These are phyloP conservation scores for Craterocephalus amniculus DNA, from an alignment of 2,797 vertebrate genomes.

Conservation along the genomic window DNA sequence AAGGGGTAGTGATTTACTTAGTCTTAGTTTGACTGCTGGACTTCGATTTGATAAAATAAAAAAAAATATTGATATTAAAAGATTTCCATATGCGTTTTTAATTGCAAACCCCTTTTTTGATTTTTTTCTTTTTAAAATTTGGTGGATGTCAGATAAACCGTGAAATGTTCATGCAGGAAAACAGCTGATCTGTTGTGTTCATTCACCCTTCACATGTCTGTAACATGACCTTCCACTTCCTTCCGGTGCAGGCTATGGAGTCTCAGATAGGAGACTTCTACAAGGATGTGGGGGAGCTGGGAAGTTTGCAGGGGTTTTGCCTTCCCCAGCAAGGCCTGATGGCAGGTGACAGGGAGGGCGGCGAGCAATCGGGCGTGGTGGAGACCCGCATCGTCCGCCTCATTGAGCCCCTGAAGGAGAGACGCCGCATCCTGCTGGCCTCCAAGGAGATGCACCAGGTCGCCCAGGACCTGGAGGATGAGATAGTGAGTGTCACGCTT, in stretches of 20 bases:
- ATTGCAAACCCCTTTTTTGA: too few relatives aligned
- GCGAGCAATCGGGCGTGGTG: conserved; percentile 83
- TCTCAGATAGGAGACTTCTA: conserved; percentile 92
- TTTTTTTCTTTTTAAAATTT: too few relatives aligned
- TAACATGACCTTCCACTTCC: conserved; percentile 54
- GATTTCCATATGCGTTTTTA: too few relatives aligned
- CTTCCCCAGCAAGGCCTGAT: conserved; percentile 83
- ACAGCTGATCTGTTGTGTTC: conserved; percentile 38
- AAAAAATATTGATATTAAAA: neutral
- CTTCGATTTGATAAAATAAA: neutral
- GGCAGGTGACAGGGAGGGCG: conserved; percentile 77
- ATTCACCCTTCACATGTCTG: conserved; percentile 39
- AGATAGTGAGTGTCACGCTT: conserved; percentile 84
- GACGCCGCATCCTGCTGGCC: conserved; percentile 90
- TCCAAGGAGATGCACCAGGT: conserved; percentile 96
- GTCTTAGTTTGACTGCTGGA: neutral
- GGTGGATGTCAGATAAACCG: too few relatives aligned
- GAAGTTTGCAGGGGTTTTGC: conserved; percentile 83
- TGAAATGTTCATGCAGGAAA: conserved; percentile 44
- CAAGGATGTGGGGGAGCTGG: conserved; percentile 88
- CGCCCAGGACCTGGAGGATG: conserved; percentile 93
- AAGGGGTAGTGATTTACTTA: neutral
- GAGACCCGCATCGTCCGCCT: conserved; percentile 92
- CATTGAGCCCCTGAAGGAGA: conserved; percentile 93
- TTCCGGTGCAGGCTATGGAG: conserved; percentile 87